These are phyloP conservation scores for Nerophis ophidion DNA, from an alignment of 2,113 vertebrate species.

Conservation along the genomic window DNA sequence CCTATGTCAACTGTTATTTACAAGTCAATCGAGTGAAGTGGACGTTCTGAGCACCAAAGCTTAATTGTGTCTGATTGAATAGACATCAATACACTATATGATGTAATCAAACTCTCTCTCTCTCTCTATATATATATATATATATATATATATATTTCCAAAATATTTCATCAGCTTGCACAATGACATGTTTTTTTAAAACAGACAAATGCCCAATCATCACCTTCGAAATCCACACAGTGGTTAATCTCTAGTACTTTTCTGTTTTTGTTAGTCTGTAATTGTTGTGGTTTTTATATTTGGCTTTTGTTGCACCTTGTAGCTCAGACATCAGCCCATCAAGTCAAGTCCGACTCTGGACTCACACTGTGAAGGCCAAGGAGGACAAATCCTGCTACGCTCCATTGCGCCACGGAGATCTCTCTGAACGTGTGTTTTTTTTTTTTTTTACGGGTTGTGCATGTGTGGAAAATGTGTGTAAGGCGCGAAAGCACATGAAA, in stretches of 20 bases:
- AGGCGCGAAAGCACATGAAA: constrained; percentile 35
- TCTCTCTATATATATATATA: too few species aligned
- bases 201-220: too few species aligned
- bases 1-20: too few species aligned
- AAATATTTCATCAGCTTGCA: neutral
- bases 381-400: constrained; percentile 61
- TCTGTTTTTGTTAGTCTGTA: too few species aligned
- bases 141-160: too few species aligned
- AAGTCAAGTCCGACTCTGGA: constrained; percentile 19
- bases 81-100: too few species aligned
- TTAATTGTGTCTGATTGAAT: too few species aligned
- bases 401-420: constrained; percentile 33
- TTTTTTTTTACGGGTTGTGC: constrained; percentile 12
- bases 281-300: too few species aligned
- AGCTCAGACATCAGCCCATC: constrained; percentile 33
- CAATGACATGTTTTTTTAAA: neutral
- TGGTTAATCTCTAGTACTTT: constrained; percentile 13
- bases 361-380: constrained; percentile 55
- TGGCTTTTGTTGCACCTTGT: too few species aligned
- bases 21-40: too few species aligned
- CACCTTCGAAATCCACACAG: constrained; percentile 17
- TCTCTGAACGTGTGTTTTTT: constrained; percentile 14
- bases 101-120: too few species aligned
- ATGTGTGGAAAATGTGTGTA: constrained; percentile 29
- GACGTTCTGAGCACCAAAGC: too few species aligned